phyloP scores from a whole-genome alignment of 1,140 invertebrate species.

The Zaprionus vittiger region DNA sequence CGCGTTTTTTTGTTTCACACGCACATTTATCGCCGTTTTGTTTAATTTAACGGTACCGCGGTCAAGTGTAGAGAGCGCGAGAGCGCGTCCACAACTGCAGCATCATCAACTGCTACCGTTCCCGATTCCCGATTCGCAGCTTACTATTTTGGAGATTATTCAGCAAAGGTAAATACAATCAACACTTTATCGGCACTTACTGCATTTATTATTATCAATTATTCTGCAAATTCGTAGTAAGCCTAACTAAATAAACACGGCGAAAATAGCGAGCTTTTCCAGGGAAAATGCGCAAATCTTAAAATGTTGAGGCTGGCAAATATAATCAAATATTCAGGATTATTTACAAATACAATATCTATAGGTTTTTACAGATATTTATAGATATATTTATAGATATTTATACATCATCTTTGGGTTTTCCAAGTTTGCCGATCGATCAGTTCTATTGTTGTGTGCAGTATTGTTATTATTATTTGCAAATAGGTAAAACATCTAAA shows the following conservation, averaged over 20 bases:
- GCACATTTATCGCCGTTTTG: conserved; percentile 61
- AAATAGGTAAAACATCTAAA: too few species aligned
- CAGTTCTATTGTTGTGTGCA: too few species aligned
- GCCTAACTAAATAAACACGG: not conserved
- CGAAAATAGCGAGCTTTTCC: conserved; percentile 5
- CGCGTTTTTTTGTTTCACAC: conserved; percentile 63
- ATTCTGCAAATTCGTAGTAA: not conserved
- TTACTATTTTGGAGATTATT: conserved; percentile 45
- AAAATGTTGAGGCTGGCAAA: conserved; percentile 65
- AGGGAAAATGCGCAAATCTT: conserved; percentile 37
- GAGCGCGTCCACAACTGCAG: conserved; percentile 37
- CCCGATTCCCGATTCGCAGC: conserved; percentile 41
- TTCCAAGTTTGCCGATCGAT: not conserved
- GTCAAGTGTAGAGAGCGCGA: conserved; percentile 64
- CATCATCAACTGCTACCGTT: conserved; percentile 1
- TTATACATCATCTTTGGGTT: not conserved
- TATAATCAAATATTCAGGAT: not conserved
- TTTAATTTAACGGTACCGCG: conserved; percentile 73
- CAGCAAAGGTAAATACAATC: conserved; percentile 60
- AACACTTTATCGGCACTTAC: not conserved
- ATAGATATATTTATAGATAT: not conserved
- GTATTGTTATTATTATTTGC: too few species aligned
- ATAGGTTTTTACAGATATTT: not conserved
- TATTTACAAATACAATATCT: not conserved
- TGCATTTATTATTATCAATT: not conserved